A percentile compares a stretch with the other conserved stretches of the same genome.
Evolutionary conservation across 2,113 vertebrate genomes (phyloP).

Genomic region (Microtus richardsoni): DNA sequence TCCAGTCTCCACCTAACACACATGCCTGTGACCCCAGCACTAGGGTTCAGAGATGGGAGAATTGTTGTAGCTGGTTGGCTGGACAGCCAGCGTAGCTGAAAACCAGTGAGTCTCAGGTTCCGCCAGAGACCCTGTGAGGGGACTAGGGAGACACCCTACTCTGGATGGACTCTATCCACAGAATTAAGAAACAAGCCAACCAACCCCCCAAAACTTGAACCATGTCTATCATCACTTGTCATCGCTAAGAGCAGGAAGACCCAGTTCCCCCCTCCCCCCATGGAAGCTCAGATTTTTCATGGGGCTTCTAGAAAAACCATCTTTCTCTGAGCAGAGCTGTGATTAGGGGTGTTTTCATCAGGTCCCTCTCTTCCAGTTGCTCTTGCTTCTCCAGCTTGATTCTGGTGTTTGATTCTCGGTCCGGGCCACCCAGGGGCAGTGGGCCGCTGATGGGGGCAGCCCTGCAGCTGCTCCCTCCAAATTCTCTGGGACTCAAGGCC

Average conservation of each 20-base stretch:
- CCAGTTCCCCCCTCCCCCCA: not conserved
- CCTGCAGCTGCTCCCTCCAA: constrained; percentile 75
- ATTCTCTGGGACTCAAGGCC: constrained; percentile 70
- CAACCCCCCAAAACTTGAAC: too few relatives aligned
- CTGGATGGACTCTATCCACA: not conserved
- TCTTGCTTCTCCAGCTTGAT: not conserved
- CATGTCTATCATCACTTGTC: not conserved
- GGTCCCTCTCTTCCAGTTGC: constrained; percentile 43
- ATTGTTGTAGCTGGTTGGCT: not conserved
- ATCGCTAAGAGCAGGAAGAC: not conserved
- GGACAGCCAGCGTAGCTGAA: not conserved
- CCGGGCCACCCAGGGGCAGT: constrained; percentile 77
- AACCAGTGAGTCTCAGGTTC: not conserved
- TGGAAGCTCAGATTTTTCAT: constrained; percentile 10
- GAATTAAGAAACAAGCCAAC: not conserved
- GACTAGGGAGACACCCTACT: not conserved
- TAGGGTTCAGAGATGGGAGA: not conserved
- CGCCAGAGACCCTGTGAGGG: not conserved
- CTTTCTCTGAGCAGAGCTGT: not conserved
- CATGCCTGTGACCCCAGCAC: not conserved
- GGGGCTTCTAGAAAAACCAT: constrained; percentile 37
- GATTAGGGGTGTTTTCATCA: constrained; percentile 51
- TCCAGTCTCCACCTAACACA: not conserved
- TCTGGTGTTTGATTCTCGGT: constrained; percentile 25
- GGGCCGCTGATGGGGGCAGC: constrained; percentile 39